phyloP scores from a whole-genome alignment of 2,113 vertebrate genomes.

The Lipotes vexillifer region DNA sequence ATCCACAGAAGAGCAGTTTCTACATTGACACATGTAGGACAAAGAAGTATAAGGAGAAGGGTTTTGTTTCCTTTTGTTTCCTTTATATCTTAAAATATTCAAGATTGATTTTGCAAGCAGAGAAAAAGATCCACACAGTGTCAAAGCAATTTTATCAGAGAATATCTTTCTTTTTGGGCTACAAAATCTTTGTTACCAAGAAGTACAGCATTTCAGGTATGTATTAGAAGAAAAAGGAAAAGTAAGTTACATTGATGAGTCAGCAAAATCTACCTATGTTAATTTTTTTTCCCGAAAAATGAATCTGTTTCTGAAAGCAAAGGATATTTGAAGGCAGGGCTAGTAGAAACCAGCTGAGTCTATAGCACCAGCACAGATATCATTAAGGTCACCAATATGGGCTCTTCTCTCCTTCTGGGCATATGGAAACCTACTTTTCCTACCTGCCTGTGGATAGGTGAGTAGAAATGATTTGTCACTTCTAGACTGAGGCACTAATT shows the following conservation, averaged over 20 bases:
- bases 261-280: background rate
- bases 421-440: background rate
- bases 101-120: background rate
- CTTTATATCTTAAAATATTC: background rate
- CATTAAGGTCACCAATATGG: background rate
- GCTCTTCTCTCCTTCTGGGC: background rate
- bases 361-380: accelerated
- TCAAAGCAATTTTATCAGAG: background rate
- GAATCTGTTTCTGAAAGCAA: background rate
- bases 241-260: background rate
- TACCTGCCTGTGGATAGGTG: no score
- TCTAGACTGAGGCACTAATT: background rate
- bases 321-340: background rate
- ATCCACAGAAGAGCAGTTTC: background rate
- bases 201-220: background rate
- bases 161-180: background rate
- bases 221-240: background rate
- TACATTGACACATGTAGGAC: background rate
- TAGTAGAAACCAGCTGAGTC: background rate
- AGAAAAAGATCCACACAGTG: background rate
- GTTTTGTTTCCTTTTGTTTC: background rate
- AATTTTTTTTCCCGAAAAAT: background rate
- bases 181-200: background rate
- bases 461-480: background rate
- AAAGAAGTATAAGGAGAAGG: background rate